phyloP scores from a whole-genome alignment of 2,113 vertebrate genomes.

The Sylvietta virens region DNA sequence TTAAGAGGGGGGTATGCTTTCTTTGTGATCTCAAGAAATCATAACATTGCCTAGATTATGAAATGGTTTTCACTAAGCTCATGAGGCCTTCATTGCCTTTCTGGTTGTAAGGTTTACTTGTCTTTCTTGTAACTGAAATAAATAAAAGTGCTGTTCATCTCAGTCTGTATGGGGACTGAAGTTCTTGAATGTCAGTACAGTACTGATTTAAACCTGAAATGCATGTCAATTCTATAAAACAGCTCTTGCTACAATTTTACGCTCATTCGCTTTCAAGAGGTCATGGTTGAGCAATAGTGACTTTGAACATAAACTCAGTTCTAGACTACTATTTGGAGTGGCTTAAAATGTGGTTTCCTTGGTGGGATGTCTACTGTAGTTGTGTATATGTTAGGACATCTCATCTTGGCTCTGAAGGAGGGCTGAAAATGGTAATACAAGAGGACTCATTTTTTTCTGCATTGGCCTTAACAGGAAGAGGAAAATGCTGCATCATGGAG shows the following conservation, averaged over 20 bases:
- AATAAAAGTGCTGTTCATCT: constrained; percentile 79
- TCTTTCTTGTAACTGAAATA: constrained; percentile 67
- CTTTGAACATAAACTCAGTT: neutral
- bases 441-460: neutral
- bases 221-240: neutral
- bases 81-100: constrained; percentile 62
- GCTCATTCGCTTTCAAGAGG: neutral
- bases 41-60: constrained; percentile 35
- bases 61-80: constrained; percentile 44
- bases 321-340: neutral
- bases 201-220: constrained; percentile 40
- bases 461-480: neutral
- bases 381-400: neutral
- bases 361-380: neutral
- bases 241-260: neutral
- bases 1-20: neutral
- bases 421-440: neutral
- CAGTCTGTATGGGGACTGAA: constrained; percentile 78
- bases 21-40: constrained; percentile 51
- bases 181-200: constrained; percentile 69
- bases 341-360: neutral
- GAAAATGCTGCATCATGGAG: neutral
- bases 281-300: neutral
- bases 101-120: constrained; percentile 69
- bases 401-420: neutral